Conservation (phyloP, 2,797 vertebrate species). For the Lagocephalus sceleratus region DNA sequence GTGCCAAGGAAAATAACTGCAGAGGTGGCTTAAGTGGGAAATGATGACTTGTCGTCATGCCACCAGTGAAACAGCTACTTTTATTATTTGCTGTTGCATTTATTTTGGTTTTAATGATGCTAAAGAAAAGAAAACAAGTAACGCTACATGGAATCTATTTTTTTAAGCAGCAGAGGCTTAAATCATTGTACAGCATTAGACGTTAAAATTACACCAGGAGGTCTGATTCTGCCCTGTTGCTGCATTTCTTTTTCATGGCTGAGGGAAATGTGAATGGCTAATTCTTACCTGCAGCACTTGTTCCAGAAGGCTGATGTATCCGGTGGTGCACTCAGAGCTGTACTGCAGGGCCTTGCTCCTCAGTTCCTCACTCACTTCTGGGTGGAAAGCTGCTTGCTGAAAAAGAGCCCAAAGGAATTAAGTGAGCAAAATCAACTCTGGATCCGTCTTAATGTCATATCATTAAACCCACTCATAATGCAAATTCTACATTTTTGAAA, state of each 20-base stretch:
- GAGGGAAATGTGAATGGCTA: conserved; percentile 9
- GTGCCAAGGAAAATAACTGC: neutral
- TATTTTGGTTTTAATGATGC: neutral
- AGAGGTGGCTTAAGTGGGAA: too few species aligned
- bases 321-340: conserved; percentile 86
- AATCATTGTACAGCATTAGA: conserved; percentile 12
- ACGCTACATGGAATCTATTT: conserved; percentile 6
- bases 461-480: neutral
- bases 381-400: conserved; percentile 91
- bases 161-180: conserved; percentile 12
- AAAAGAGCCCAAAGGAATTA: conserved; percentile 7
- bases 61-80: too few species aligned
- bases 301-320: conserved; percentile 90
- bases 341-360: conserved; percentile 84
- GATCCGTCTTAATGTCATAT: too few species aligned
- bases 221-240: neutral
- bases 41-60: too few species aligned
- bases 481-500: neutral
- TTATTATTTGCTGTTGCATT: too few species aligned
- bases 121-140: neutral
- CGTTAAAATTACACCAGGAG: conserved; percentile 15
- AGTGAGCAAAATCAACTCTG: neutral
- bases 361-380: conserved; percentile 86
- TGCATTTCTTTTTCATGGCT: conserved; percentile 31
- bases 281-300: conserved; percentile 88